These are phyloP conservation scores for Acanthornis magna DNA, from an alignment of 2,797 vertebrate genomes.

Conservation along the genomic window DNA sequence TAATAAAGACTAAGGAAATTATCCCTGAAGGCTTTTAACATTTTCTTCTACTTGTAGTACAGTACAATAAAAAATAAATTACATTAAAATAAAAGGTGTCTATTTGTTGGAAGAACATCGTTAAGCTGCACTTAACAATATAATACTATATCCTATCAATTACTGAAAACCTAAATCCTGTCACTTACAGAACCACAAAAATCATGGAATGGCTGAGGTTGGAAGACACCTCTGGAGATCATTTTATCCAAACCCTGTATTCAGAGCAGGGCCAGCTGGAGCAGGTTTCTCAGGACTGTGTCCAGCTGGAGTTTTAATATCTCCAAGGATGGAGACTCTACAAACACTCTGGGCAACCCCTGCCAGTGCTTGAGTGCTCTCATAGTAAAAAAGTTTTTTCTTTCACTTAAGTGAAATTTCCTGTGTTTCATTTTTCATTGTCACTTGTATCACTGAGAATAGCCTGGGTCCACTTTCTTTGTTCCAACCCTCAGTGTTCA, in stretches of 20 bases:
- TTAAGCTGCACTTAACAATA: background rate
- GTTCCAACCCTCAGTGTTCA: background rate
- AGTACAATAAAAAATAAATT: background rate
- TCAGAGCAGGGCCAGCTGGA: background rate
- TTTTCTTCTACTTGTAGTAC: background rate
- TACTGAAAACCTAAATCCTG: background rate
- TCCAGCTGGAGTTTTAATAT: background rate
- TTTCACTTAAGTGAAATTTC: background rate
- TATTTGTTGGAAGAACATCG: background rate
- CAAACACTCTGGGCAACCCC: background rate
- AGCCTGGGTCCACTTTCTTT: background rate
- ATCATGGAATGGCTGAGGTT: background rate
- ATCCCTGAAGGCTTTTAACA: background rate
- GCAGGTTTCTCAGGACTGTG: background rate
- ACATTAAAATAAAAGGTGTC: background rate
- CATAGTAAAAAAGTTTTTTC: background rate
- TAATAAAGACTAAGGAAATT: background rate
- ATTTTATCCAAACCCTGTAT: background rate
- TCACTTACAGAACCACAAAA: background rate
- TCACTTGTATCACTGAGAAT: background rate
- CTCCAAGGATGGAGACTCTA: background rate
- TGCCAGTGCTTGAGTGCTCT: background rate
- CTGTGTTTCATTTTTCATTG: background rate
- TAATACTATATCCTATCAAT: background rate
- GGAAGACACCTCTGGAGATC: background rate